Evolutionary conservation across 2,797 vertebrate genomes (phyloP), one percentile per base, ranked within the genome.

Genomic region (Siniperca undulata): DNA sequence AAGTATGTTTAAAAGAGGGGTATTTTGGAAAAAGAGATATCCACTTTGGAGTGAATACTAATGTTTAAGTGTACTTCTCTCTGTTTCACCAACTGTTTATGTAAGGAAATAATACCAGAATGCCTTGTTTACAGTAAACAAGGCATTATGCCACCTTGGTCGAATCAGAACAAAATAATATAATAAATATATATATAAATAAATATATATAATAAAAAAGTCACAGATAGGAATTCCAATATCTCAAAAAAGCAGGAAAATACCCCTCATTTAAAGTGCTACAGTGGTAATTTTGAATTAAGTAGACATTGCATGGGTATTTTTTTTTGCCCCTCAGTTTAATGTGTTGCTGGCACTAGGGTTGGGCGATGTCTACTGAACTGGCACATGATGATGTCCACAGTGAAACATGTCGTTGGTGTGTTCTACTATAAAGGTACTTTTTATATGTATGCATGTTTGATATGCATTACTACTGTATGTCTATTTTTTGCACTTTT

Each of bases 241-340:
- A 59, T 50, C 10, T 64, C 7, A 27, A 38, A 53, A 70, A 53
- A 58, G 6, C 2, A 24, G 8, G 17, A 62, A 36, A 42, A 36
- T 56, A 60, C 0, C 62, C 34, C 22, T 66, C 9, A 67, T 72
- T 72, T 67, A 46, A 64, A 52, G 5, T 53, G 40, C 58, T 66
- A 24, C 5, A 46, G 7, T 27, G 56, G 20, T 36, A 12, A 74
- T 58, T 22, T 10, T 69, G 42, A 52, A 60, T 68, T 46, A 42
- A 52, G n/a, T 44, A 53, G 12, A n/a, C 44, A 27, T 24, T 40
- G 38, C 46, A 42, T 60, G 22, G 27, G 8, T 59, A n/a, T 40
- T 46, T 56, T 19, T 30, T 38, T 40, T 12, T 50, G 14, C 13
- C 38, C 17, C 40, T 42, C 30, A 52, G 20, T 56, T 65, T 46